Evolutionary conservation across 1,140 invertebrate species (phyloP).

Genomic region (Sinonovacula constricta): DNA sequence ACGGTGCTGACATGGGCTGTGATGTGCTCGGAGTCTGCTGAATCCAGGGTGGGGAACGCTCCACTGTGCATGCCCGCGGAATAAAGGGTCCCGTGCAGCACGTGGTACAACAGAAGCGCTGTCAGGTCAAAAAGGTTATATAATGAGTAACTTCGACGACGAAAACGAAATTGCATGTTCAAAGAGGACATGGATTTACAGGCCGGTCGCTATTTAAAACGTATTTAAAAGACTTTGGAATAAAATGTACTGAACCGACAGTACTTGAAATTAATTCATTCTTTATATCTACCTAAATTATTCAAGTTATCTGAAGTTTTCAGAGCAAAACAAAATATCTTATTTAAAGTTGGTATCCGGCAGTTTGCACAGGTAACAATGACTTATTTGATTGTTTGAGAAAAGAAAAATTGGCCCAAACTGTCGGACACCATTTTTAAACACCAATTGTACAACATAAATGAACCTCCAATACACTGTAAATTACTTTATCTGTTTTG

Average conservation of each 20-base stretch:
- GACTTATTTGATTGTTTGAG: too few relatives aligned
- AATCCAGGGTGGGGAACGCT: constrained; percentile 34
- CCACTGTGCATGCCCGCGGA: constrained; percentile 41
- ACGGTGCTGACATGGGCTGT: neutral
- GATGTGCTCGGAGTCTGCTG: constrained; percentile 23
- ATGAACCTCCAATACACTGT: too few relatives aligned
- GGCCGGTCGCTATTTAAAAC: neutral
- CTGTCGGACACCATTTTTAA: too few relatives aligned
- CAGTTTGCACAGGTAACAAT: too few relatives aligned
- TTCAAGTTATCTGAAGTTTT: neutral
- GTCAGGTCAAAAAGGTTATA: neutral
- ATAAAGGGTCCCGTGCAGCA: constrained; percentile 41
- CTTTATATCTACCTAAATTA: neutral
- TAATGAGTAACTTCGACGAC: neutral
- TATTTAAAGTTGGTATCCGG: too few relatives aligned
- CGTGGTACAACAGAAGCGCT: constrained; percentile 48
- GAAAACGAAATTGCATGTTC: neutral
- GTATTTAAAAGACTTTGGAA: neutral
- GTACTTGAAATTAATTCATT: neutral
- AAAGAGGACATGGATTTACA: neutral
- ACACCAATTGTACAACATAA: too few relatives aligned
- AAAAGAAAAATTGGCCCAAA: too few relatives aligned
- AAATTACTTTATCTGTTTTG: too few relatives aligned
- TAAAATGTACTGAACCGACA: neutral
- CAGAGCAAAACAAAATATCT: too few relatives aligned